Percentiles rank a stretch among this genome's conserved stretches.
Evolutionary conservation across 2,888 invertebrate species (phyloP).

Genomic region (Antheraea yamamai): DNA sequence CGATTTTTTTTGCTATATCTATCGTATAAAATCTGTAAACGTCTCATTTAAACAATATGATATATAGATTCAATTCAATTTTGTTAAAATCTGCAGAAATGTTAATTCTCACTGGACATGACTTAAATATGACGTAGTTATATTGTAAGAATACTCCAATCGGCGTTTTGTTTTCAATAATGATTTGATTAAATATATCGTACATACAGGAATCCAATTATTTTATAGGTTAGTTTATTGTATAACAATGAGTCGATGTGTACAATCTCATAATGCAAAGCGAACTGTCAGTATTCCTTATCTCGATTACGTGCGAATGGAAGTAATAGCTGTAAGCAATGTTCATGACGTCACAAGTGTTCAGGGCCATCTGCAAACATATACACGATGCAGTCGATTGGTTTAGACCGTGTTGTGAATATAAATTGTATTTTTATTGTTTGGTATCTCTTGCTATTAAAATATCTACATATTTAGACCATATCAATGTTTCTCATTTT

Average conservation of each 20-base stretch:
- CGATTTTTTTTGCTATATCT: neutral
- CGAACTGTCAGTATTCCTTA: neutral
- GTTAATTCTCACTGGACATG: no score
- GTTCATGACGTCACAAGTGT: conserved; percentile 2
- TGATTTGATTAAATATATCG: neutral
- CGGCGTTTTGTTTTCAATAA: neutral
- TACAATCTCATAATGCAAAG: neutral
- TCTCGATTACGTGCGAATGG: neutral
- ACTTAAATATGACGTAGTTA: neutral
- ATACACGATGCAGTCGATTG: no score
- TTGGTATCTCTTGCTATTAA: no score
- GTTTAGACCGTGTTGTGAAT: no score
- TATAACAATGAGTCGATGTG: neutral
- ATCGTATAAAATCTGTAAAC: neutral
- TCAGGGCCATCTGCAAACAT: neutral
- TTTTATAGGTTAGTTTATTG: neutral
- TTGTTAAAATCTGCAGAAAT: neutral
- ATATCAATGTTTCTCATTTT: no score
- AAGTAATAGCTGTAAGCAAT: neutral
- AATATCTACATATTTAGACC: no score
- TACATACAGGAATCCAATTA: neutral
- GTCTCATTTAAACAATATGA: no score
- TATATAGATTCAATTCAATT: neutral
- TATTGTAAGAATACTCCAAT: neutral
- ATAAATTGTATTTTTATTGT: no score